phyloP scores from a whole-genome alignment of 92 coral and sea anemone genomes.

The Anthopleura xanthogrammica region DNA sequence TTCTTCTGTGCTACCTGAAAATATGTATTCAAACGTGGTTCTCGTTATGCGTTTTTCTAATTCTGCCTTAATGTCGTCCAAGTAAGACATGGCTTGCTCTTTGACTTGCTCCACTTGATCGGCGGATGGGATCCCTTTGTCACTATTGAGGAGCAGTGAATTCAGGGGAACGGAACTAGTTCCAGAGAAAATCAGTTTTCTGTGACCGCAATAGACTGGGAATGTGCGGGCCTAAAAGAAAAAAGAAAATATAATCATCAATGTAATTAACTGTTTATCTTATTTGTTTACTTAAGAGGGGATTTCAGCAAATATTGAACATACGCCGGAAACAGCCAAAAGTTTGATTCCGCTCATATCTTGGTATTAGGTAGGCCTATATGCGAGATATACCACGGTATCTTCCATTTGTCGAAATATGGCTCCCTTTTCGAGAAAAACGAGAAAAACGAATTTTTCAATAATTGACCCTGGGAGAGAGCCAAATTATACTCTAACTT shows the following conservation, averaged over 20 bases:
- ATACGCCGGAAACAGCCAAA: too few species aligned
- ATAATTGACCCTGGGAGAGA: too few species aligned
- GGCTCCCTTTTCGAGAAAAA: too few species aligned
- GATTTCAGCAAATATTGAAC: too few species aligned
- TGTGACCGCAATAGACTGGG: slow-evolving; percentile 42
- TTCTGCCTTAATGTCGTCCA: slow-evolving; percentile 21
- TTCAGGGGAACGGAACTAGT: slow-evolving; percentile 26
- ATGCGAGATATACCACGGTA: too few species aligned
- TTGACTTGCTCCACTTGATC: not conserved
- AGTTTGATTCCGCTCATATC: too few species aligned
- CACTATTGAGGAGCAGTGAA: slow-evolving; percentile 19
- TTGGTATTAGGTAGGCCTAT: too few species aligned
- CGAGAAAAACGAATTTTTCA: too few species aligned
- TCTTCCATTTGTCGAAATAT: too few species aligned
- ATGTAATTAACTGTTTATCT: too few species aligned
- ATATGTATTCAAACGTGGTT: not conserved
- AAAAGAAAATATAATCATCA: not conserved
- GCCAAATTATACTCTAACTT: too few species aligned
- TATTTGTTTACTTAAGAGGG: too few species aligned
- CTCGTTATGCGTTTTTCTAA: slow-evolving; percentile 1
- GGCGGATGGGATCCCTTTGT: slow-evolving; percentile 18
- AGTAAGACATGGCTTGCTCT: not conserved
- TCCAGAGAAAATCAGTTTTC: slow-evolving; percentile 25
- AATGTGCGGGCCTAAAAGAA: not conserved
- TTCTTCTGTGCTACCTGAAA: slow-evolving; percentile 11